Evolutionary conservation across 2,797 vertebrate genomes (phyloP).

Genomic region (Myotis pilosus): DNA sequence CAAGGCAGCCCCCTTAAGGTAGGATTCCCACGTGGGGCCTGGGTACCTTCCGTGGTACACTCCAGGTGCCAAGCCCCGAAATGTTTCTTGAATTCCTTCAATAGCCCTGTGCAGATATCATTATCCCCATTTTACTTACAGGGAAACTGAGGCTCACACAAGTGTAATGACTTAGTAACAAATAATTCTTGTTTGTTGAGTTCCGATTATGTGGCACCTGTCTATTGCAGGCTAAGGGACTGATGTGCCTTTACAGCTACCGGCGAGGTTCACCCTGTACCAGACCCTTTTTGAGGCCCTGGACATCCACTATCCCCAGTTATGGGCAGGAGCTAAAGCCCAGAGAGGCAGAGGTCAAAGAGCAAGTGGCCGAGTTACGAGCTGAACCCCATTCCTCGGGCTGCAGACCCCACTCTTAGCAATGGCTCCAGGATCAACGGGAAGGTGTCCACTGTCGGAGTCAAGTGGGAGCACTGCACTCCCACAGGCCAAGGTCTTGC

Average conservation of each 20-base stretch:
- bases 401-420: rapidly evolving
- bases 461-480: rapidly evolving
- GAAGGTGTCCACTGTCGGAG: rapidly evolving
- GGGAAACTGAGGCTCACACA: neutral
- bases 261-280: too few species aligned
- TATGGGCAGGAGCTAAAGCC: neutral
- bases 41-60: neutral
- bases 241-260: neutral
- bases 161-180: neutral
- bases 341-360: neutral
- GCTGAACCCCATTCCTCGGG: neutral
- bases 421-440: rapidly evolving
- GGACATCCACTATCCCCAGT: neutral
- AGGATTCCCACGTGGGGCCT: rapidly evolving
- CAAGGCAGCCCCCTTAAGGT: neutral
- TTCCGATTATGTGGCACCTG: neutral
- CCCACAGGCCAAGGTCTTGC: rapidly evolving
- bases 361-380: neutral
- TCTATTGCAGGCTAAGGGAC: neutral
- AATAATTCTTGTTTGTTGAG: neutral
- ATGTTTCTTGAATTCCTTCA: neutral
- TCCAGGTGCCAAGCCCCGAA: neutral
- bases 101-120: neutral
- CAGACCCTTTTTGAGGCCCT: neutral
- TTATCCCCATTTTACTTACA: neutral